Conservation (phyloP, 2,113 vertebrate species). For the Bujurquina vittata region DNA sequence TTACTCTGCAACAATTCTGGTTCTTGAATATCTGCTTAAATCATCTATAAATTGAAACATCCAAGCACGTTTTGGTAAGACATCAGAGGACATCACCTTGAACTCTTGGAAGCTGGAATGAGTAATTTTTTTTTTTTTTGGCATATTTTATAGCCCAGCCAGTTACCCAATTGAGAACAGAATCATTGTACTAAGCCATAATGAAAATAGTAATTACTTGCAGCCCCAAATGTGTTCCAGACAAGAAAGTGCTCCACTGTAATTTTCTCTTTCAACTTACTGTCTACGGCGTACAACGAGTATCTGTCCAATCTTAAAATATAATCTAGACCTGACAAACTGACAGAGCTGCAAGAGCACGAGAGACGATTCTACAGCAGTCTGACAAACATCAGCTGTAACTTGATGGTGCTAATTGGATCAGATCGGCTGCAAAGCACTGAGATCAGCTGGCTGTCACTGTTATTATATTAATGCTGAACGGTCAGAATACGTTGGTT, state of each 20-base stretch:
- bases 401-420: slow-evolving; percentile 1
- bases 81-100: not conserved
- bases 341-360: not conserved
- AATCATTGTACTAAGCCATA: not conserved
- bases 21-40: slow-evolving; percentile 1
- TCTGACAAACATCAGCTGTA: slow-evolving; percentile 6
- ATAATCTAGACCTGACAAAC: not conserved
- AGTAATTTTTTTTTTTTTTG: not conserved
- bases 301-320: not conserved
- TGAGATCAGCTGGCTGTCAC: slow-evolving; percentile 10
- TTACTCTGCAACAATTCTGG: not conserved
- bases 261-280: slow-evolving; percentile 1
- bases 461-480: not conserved
- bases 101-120: not conserved
- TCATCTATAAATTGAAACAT: not conserved
- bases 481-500: not conserved
- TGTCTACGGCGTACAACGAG: not conserved
- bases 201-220: slow-evolving; percentile 2
- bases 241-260: not conserved
- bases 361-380: not conserved
- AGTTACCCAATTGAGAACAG: not conserved
- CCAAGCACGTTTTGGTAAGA: not conserved
- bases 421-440: not conserved
- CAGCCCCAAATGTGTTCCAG: not conserved
- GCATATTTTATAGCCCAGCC: not conserved